Percentiles rank a stretch among this genome's conserved stretches.
Evolutionary conservation across 1,140 invertebrate species (phyloP).

Genomic region (Aphaenogaster floridana): DNA sequence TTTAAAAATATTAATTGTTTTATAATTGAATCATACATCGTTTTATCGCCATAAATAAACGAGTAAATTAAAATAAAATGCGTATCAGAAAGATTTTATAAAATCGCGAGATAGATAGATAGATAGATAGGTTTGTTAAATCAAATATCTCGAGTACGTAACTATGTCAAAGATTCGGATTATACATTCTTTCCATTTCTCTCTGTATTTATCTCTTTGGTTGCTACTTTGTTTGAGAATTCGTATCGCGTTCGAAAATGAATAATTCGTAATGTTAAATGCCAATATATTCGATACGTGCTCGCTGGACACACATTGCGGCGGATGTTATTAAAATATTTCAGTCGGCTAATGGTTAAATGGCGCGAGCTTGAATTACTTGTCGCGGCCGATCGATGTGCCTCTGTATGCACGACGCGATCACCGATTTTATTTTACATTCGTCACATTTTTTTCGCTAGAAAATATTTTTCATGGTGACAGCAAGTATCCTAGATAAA

Average conservation of each 20-base stretch:
- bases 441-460: constrained; percentile 22
- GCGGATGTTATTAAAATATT: constrained; percentile 66
- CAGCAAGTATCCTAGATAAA: neutral
- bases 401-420: constrained; percentile 15
- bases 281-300: constrained; percentile 59
- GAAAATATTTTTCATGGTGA: constrained; percentile 25
- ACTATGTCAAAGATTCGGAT: constrained; percentile 51
- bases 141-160: constrained; percentile 52
- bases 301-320: constrained; percentile 52
- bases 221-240: constrained; percentile 50
- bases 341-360: constrained; percentile 62
- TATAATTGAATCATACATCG: neutral
- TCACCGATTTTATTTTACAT: constrained; percentile 50
- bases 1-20: neutral
- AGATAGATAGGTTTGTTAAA: constrained; percentile 35
- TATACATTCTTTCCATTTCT: constrained; percentile 24
- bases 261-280: constrained; percentile 66
- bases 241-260: constrained; percentile 57
- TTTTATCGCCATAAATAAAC: constrained; percentile 19
- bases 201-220: constrained; percentile 1
- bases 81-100: constrained; percentile 15
- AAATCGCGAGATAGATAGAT: constrained; percentile 38
- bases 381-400: constrained; percentile 54
- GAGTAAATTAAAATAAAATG: constrained; percentile 34
- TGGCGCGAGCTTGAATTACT: constrained; percentile 63